Evolutionary conservation across 2,888 invertebrate species (phyloP).

Genomic region (Theodoxus fluviatilis): DNA sequence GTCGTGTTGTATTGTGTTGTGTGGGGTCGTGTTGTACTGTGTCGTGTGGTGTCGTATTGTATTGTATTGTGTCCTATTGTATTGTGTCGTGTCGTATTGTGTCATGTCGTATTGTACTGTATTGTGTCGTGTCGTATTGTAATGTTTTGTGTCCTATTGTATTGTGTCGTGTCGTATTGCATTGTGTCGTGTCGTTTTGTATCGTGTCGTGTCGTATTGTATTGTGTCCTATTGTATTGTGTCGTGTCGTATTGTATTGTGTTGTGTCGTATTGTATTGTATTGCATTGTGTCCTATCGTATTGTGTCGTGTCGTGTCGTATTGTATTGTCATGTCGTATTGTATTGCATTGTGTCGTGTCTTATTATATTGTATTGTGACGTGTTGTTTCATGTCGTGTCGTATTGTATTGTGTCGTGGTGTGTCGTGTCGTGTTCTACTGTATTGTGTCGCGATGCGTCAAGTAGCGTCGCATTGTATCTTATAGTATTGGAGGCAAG

Average conservation of each 20-base stretch:
- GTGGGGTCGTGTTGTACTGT: constrained; percentile 27
- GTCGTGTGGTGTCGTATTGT: constrained; percentile 26
- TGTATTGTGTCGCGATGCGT: too few species aligned
- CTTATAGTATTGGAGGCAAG: too few species aligned
- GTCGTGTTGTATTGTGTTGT: constrained; percentile 18
- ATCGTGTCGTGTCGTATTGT: constrained; percentile 18
- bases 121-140: constrained; percentile 6
- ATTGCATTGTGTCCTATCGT: background rate
- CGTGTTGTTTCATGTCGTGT: too few species aligned
- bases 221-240: constrained; percentile 15
- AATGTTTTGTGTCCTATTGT: constrained; percentile 1
- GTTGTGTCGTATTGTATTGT: background rate
- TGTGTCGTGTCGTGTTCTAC: too few species aligned
- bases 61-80: constrained; percentile 22
- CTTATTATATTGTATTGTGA: background rate
- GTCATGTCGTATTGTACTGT: background rate
- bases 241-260: background rate
- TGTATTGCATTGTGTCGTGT: background rate
- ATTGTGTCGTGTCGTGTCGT: background rate
- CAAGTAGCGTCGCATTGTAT: too few species aligned
- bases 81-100: constrained; percentile 18
- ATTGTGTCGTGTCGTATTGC: constrained; percentile 19
- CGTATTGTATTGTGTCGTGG: too few species aligned
- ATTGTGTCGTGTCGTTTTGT: constrained; percentile 25
- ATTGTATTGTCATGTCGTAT: too few species aligned